Percentiles rank a stretch among this genome's conserved stretches.
phyloP scores from a whole-genome alignment of 2,888 invertebrate genomes.

The Rhagium mordax region DNA sequence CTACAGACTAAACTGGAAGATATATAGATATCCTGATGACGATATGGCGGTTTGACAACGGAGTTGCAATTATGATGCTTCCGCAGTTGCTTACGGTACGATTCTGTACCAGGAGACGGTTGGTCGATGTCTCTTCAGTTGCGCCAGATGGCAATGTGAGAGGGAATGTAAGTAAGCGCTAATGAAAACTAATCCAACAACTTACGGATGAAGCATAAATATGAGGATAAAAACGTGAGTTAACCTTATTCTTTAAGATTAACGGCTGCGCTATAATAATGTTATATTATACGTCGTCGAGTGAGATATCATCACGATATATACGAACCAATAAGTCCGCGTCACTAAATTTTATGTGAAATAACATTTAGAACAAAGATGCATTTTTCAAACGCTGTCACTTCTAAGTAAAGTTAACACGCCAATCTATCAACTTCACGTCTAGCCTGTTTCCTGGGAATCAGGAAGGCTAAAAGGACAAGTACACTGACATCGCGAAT shows the following conservation, averaged over 20 bases:
- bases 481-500: conserved; percentile 37
- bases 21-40: conserved; percentile 18
- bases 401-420: conserved; percentile 57
- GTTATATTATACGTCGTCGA: conserved; percentile 49
- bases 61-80: too few species aligned
- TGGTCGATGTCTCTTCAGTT: too few species aligned
- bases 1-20: conserved; percentile 12
- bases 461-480: conserved; percentile 29
- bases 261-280: conserved; percentile 37
- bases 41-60: background rate
- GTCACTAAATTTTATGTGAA: conserved; percentile 47
- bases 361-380: conserved; percentile 54
- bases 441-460: conserved; percentile 46
- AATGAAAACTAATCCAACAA: too few species aligned
- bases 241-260: background rate
- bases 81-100: too few species aligned
- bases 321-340: conserved; percentile 48
- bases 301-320: conserved; percentile 49
- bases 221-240: background rate
- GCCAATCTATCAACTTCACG: conserved; percentile 60
- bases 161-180: too few species aligned
- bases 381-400: conserved; percentile 57
- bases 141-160: too few species aligned
- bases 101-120: too few species aligned
- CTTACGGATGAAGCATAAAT: too few species aligned